A percentile compares a stretch with the other conserved stretches of the same genome.
phyloP scores from a whole-genome alignment of 2,888 invertebrate genomes.

The Sussaba pulchella region DNA sequence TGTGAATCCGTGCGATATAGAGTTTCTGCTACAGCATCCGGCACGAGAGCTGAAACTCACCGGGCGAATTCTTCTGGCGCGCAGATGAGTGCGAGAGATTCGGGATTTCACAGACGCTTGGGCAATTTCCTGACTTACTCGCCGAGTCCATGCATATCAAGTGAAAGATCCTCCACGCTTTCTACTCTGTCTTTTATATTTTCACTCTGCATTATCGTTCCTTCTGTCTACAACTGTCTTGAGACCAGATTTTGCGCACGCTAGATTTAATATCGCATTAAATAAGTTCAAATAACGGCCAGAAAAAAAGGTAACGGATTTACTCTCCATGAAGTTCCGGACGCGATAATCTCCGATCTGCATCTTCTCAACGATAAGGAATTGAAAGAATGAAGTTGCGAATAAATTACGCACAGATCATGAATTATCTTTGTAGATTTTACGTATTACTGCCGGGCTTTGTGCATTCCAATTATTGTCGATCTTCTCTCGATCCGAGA shows the following conservation, averaged over 20 bases:
- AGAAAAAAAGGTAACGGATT: background rate
- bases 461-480: no score
- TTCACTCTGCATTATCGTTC: constrained; percentile 36
- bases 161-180: constrained; percentile 59
- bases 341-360: no score
- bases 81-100: constrained; percentile 78
- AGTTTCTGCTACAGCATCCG: constrained; percentile 48
- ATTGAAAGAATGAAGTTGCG: no score
- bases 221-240: constrained; percentile 13
- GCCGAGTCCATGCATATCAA: constrained; percentile 74
- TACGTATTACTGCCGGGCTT: no score
- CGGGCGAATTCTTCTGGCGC: constrained; percentile 61
- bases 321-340: no score
- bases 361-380: no score
- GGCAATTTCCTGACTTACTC: constrained; percentile 78
- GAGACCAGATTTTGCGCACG: background rate
- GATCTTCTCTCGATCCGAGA: no score
- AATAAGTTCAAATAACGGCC: constrained; percentile 36
- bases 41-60: constrained; percentile 47
- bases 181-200: constrained; percentile 28
- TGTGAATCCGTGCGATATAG: constrained; percentile 50
- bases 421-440: no score
- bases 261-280: constrained; percentile 49
- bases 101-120: constrained; percentile 79
- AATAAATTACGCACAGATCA: no score